These are phyloP conservation scores for Hoplias malabaricus DNA, from an alignment of 2,113 vertebrate species.

Conservation along the genomic window DNA sequence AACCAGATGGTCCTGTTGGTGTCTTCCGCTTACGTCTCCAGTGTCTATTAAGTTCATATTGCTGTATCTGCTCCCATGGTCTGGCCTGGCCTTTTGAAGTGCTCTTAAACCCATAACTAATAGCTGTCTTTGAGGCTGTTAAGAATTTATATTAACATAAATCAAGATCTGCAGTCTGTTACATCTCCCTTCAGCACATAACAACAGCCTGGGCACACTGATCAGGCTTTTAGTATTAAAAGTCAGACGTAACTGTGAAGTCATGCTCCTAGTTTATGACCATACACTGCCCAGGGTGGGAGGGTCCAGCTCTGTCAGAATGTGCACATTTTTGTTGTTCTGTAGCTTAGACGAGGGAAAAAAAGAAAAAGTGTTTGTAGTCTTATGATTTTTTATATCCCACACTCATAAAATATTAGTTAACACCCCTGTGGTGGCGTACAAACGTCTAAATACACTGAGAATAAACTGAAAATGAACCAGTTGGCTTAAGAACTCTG, in stretches of 20 bases:
- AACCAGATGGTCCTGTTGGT: conserved; percentile 34
- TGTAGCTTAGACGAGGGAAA: not conserved
- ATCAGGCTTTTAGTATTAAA: conserved; percentile 39
- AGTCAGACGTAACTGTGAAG: not conserved
- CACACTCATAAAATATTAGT: not conserved
- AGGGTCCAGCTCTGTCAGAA: not conserved
- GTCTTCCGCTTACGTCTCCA: conserved; percentile 38
- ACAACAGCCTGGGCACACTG: conserved; percentile 21
- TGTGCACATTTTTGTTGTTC: not conserved
- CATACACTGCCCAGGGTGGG: not conserved
- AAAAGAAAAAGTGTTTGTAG: too few relatives aligned
- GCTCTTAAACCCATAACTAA: conserved; percentile 47
- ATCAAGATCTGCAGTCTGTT: conserved; percentile 31
- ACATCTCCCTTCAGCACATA: conserved; percentile 29
- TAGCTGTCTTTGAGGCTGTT: conserved; percentile 46
- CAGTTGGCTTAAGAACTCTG: not conserved
- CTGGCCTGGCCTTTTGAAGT: conserved; percentile 49
- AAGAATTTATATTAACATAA: conserved; percentile 53
- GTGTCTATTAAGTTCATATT: conserved; percentile 52
- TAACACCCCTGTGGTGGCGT: not conserved
- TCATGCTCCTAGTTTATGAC: conserved; percentile 40
- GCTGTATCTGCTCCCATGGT: conserved; percentile 33
- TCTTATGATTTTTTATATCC: not conserved
- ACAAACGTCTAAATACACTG: not conserved
- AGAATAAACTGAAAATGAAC: not conserved